Evolutionary conservation across 2,888 invertebrate species (phyloP).

Genomic region (Polylopha cassiicola): DNA sequence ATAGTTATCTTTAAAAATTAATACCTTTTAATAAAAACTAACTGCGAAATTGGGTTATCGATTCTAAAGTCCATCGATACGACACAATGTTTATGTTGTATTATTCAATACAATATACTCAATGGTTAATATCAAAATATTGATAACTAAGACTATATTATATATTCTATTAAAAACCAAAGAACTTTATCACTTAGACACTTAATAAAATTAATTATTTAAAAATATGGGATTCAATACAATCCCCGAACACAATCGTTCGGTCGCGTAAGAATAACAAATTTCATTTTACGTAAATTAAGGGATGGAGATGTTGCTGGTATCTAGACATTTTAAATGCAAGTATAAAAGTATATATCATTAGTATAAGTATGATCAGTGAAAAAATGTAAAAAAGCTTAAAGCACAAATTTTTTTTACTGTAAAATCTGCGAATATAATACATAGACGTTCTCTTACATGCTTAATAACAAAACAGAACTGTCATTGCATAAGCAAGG

Average conservation of each 20-base stretch:
- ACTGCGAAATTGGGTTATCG: slow-evolving; percentile 56
- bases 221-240: too few species aligned
- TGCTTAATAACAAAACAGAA: too few species aligned
- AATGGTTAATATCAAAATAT: slow-evolving; percentile 7
- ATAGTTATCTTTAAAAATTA: slow-evolving; percentile 20
- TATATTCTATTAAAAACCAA: background rate
- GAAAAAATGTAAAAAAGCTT: too few species aligned
- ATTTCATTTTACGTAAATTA: slow-evolving; percentile 7
- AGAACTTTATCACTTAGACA: background rate
- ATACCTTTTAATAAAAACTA: slow-evolving; percentile 23
- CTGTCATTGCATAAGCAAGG: too few species aligned
- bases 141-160: slow-evolving; percentile 3
- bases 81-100: slow-evolving; percentile 17
- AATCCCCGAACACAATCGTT: slow-evolving; percentile 11
- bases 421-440: too few species aligned
- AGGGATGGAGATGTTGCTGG: background rate
- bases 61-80: slow-evolving; percentile 63
- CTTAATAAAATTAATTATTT: slow-evolving; percentile 13
- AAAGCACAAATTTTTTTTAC: too few species aligned
- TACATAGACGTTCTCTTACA: too few species aligned
- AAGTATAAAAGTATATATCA: too few species aligned
- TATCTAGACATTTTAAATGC: too few species aligned
- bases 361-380: too few species aligned
- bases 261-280: slow-evolving; percentile 12
- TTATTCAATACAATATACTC: slow-evolving; percentile 6